Base-by-base conservation (phyloP, 2,113 vertebrate genomes). In the Clarias macrocephalus region DNA sequence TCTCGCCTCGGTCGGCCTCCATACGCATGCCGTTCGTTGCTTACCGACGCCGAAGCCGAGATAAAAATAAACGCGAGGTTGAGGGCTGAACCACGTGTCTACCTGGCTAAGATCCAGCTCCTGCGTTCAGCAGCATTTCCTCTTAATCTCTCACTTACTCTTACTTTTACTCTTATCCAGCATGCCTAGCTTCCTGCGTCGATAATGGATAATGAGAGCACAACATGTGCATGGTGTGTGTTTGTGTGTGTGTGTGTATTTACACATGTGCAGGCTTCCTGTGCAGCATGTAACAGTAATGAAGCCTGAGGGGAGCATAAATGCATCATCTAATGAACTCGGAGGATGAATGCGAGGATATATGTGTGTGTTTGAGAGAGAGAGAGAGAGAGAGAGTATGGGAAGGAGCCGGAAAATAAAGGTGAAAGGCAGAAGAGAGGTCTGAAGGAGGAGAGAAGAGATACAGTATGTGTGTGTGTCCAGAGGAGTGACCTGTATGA, bases 121-220 rank as follows among this genome's bases (percentile, higher is more conserved):
- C 30, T 86, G 75, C 33, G 56, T n/a, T 79, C 63, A 73, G 42
- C 37, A 86, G 25, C 37, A n/a, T 75, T 66, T 83, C 86, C 73
- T 77, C 18, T 68, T 82, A 76, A 83, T 62, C 1, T 73, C 52
- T 73, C 48, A 9, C 3, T 16, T 83, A 54, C 70, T 63, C 57
- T 73, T 75, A n/a, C 63, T 75, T 86, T 56, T 77, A 91, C 79
- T 88, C 75, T 89, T 91, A 82, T 87, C 59, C 56, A 80, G 19
- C 77, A 65, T 60, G 79, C 33, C 62, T 91, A 91, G 88, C 93
- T 94, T 86, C 90, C 83, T 88, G 87, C 88, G 93, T 89, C 92
- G 91, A 91, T 80, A 87, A 89, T 90, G 92, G 92, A 93, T 95
- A 95, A 94, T 94, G 91, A 94, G 92, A 90, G 92, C 92, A 75